A percentile compares a stretch with the other conserved stretches of the same genome.
Conservation (phyloP, 2,113 vertebrate genomes). For the Pica pica region DNA sequence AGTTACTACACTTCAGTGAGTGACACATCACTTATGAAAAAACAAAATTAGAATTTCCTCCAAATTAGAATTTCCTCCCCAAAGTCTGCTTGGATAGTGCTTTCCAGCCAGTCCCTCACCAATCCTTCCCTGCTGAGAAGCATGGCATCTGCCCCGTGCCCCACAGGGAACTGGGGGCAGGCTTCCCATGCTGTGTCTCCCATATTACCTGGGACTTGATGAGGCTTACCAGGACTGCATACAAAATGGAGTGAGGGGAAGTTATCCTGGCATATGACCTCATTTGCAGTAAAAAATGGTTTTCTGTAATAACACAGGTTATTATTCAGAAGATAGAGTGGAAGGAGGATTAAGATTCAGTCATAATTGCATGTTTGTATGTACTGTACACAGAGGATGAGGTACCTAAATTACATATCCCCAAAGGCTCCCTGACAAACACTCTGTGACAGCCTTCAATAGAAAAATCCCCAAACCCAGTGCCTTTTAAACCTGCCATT, state of each 20-base stretch:
- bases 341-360: neutral
- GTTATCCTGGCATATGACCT: neutral
- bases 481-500: neutral
- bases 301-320: neutral
- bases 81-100: neutral
- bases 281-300: neutral
- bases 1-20: neutral
- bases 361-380: neutral
- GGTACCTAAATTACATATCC: neutral
- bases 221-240: neutral
- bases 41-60: neutral
- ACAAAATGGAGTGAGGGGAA: neutral
- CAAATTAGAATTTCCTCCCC: neutral
- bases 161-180: accelerated
- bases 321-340: neutral
- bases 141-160: accelerated
- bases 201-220: accelerated
- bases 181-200: accelerated
- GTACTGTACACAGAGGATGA: neutral
- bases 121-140: neutral
- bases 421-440: neutral
- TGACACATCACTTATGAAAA: neutral
- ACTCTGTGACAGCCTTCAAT: neutral
- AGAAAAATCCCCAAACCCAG: neutral
- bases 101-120: neutral